Evolutionary conservation across 2,888 invertebrate genomes (phyloP).

Genomic region (Nomada lathburiana): DNA sequence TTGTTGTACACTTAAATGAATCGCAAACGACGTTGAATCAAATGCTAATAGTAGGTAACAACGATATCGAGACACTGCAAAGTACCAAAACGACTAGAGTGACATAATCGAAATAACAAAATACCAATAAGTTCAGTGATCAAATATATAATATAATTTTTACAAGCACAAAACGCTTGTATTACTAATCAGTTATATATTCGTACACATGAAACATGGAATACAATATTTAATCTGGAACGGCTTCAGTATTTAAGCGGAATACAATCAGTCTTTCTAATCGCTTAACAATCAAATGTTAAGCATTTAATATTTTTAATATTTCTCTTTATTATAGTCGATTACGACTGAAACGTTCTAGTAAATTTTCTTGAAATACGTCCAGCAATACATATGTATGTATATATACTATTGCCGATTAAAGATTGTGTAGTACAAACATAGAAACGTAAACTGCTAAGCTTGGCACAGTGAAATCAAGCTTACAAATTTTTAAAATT

Average conservation of each 20-base stretch:
- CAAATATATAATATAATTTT: neutral
- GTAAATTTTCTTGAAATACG: slow-evolving; percentile 29
- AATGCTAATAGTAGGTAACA: slow-evolving; percentile 8
- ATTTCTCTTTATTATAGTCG: neutral
- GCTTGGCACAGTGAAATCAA: slow-evolving; percentile 29
- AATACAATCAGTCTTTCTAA: slow-evolving; percentile 30
- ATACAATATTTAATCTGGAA: slow-evolving; percentile 17
- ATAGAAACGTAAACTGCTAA: slow-evolving; percentile 9
- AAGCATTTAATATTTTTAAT: neutral
- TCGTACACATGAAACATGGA: neutral
- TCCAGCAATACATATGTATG: neutral
- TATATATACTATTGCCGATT: no score
- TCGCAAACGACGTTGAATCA: neutral
- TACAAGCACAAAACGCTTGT: neutral
- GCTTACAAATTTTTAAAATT: slow-evolving; percentile 22
- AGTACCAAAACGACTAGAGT: slow-evolving; percentile 34
- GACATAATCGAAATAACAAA: neutral
- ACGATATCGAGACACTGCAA: slow-evolving; percentile 4
- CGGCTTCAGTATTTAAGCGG: slow-evolving; percentile 20
- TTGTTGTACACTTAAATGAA: slow-evolving; percentile 8
- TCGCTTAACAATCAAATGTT: neutral
- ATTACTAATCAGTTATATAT: neutral
- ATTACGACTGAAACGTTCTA: neutral
- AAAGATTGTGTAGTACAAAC: slow-evolving; percentile 15
- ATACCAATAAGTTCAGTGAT: slow-evolving; percentile 6